Conservation (phyloP, 2,888 invertebrate genomes). For the Schrankia costaestrigalis region DNA sequence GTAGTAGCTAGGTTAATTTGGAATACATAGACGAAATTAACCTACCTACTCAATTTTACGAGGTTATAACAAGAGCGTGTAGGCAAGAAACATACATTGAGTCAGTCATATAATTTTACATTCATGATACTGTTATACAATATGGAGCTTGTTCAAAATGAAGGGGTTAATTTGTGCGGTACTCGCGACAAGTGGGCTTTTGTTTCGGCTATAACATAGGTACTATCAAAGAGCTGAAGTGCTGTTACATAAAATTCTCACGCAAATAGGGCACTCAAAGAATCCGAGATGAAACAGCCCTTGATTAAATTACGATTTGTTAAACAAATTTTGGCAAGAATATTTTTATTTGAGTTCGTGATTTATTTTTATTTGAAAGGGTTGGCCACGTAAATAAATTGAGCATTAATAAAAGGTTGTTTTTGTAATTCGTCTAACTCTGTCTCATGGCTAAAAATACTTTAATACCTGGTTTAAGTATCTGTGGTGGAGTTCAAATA, state of each 20-base stretch:
- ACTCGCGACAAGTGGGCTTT: conserved; percentile 22
- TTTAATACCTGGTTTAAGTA: no score
- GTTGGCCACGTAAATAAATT: no score
- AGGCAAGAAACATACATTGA: conserved; percentile 16
- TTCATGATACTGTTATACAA: conserved; percentile 19
- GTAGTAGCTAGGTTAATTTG: no score
- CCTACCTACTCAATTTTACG: conserved; percentile 13
- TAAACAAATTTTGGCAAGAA: conserved; percentile 5
- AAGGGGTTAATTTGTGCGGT: conserved; percentile 20
- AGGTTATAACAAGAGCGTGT: conserved; percentile 9
- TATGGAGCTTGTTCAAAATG: conserved; percentile 25
- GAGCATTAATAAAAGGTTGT: no score
- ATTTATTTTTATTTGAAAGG: no score
- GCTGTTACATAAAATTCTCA: conserved; percentile 12
- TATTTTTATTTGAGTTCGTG: conserved; percentile 4
- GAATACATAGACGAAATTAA: no score
- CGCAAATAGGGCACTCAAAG: conserved; percentile 8
- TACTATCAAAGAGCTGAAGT: conserved; percentile 13
- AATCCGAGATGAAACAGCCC: conserved; percentile 9
- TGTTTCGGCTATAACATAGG: conserved; percentile 12
- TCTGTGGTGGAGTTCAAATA: no score
- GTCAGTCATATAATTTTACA: conserved; percentile 28
- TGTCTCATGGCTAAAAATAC: no score
- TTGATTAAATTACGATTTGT: conserved; percentile 19
- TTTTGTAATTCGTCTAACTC: no score